Base-by-base conservation (phyloP, 2,797 vertebrate species). In the Lycodopsis pacificus region DNA sequence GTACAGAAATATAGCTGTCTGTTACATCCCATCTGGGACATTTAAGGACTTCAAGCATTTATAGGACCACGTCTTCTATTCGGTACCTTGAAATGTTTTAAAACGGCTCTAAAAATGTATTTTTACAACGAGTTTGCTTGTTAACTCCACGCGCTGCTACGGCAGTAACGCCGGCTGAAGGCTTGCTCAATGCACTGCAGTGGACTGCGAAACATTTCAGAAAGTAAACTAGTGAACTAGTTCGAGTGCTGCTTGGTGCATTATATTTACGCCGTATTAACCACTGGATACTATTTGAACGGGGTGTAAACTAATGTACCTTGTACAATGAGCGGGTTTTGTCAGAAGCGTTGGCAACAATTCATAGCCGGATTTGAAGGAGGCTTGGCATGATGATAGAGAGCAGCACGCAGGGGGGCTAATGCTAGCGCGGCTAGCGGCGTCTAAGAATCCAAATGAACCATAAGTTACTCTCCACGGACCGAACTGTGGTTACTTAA, bases 401-500 rank as follows among this genome's bases (percentile, higher is more conserved):
- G 30, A 22, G 11, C 2, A 53, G 19, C 40, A 34, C 4, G 42
- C 12, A 48, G 0, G 1, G 25, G 3, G 11, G 86, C 85, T 88
- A 89, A 72, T 63, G 71, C 46, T 87, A 88, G 82, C 78, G 1
- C 15, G 46, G 51, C 81, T 82, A 80, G 42, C 78, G 7, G 3
- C 34, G 51, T 66, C 75, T 22, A 67, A 17, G 6, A 58, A 20
- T 14, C 1, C 9, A 36, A 61, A 65, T 38, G 11, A 63, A 7
- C 44, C 71, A 54, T 57, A 57, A 63, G 53, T 76, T 34, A 20
- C 58, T 4, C 8, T 53, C 4, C 2, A 49, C 3, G 4, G 4
- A 32, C 9, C 27, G 57, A 51, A 15, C 0, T 0, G 3, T 3
- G 0, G 20, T 51, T 13, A 30, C 11, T n/a, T 19, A 36, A 10